Conservation (phyloP, 2,797 vertebrate species). For the Lates japonicus region DNA sequence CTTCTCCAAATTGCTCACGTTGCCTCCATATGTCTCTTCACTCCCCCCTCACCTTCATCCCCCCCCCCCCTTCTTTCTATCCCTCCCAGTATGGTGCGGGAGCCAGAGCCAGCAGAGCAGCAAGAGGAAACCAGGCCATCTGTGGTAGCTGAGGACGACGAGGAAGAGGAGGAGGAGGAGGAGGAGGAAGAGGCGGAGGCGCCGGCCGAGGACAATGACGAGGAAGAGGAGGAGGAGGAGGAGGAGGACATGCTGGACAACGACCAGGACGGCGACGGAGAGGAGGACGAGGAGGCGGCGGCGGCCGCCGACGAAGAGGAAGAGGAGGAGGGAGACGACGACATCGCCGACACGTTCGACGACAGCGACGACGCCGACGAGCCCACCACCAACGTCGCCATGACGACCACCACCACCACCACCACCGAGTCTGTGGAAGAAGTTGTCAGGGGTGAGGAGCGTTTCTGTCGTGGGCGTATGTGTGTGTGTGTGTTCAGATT, state of each 20-base stretch:
- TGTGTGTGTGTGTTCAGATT: background rate
- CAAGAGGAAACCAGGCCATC: slow-evolving; percentile 86
- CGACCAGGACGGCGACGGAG: slow-evolving; percentile 86
- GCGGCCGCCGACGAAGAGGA: slow-evolving; percentile 89
- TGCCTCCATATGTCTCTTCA: slow-evolving; percentile 45
- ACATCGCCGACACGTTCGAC: slow-evolving; percentile 82
- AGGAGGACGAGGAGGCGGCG: slow-evolving; percentile 86
- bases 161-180: slow-evolving; percentile 83
- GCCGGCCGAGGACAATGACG: slow-evolving; percentile 79
- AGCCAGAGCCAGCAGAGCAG: slow-evolving; percentile 88
- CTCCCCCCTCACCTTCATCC: background rate
- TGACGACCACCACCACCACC: slow-evolving; percentile 93
- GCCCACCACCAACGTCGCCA: slow-evolving; percentile 91
- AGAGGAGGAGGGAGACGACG: slow-evolving; percentile 81
- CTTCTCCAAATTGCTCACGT: slow-evolving; percentile 2
- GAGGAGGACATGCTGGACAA: slow-evolving; percentile 81
- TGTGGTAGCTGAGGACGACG: slow-evolving; percentile 87
- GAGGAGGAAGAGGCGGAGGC: slow-evolving; percentile 74
- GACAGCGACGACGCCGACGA: slow-evolving; percentile 88
- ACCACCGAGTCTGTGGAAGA: slow-evolving; percentile 98
- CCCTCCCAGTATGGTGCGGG: slow-evolving; percentile 88
- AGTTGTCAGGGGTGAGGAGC: slow-evolving; percentile 92
- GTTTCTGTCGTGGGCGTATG: background rate
- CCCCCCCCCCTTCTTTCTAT: background rate
- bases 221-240: slow-evolving; percentile 75